phyloP scores from a whole-genome alignment of 2,797 vertebrate species.

The Acanthis flammea region DNA sequence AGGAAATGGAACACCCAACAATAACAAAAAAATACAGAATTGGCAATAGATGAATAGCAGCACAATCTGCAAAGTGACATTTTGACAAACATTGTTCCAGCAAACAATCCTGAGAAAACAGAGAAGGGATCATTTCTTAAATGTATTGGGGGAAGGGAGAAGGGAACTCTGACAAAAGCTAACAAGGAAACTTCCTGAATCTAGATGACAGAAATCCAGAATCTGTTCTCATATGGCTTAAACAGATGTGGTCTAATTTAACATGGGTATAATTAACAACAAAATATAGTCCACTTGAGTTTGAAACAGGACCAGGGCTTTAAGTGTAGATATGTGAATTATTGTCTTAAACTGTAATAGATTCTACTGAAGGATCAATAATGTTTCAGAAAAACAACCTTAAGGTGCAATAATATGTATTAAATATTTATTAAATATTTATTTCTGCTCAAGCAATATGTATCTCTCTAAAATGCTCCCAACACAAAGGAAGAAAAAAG shows the following conservation, averaged over 20 bases:
- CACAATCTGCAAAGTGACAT: neutral
- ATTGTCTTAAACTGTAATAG: conserved; percentile 5
- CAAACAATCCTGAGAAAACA: neutral
- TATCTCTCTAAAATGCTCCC: conserved; percentile 12
- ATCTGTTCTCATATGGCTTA: neutral
- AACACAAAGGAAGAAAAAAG: conserved; percentile 20
- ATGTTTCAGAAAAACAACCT: conserved; percentile 39
- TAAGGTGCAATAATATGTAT: conserved; percentile 38
- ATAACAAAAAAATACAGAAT: neutral
- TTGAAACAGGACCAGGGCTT: neutral
- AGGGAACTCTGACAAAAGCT: neutral
- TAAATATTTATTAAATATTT: conserved; percentile 52
- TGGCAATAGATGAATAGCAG: neutral
- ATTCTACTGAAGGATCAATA: conserved; percentile 33
- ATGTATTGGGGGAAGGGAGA: rapidly evolving
- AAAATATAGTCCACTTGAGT: neutral
- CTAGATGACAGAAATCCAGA: neutral
- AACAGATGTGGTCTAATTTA: neutral
- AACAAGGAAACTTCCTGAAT: neutral
- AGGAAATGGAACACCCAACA: neutral
- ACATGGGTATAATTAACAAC: neutral
- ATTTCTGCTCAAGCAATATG: conserved; percentile 34
- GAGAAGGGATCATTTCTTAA: neutral
- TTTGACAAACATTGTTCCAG: neutral
- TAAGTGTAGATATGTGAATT: conserved; percentile 39